Conservation (phyloP, 2,888 invertebrate species). For the Sialis fuliginosa region DNA sequence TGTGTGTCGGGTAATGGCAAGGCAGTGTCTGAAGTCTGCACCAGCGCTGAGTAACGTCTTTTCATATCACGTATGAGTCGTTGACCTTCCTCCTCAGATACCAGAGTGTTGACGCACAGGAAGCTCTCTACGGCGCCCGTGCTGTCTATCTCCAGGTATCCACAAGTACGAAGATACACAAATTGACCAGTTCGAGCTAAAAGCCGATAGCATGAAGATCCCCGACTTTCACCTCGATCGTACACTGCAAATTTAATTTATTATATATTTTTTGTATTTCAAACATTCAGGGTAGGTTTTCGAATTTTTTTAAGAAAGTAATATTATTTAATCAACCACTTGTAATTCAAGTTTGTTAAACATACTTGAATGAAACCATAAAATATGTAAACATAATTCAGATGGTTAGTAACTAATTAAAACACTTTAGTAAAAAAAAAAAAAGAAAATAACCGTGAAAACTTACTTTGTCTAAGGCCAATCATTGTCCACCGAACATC, state of each 20-base stretch:
- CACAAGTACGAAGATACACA: slow-evolving; percentile 68
- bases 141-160: slow-evolving; percentile 68
- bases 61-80: slow-evolving; percentile 64
- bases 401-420: background rate
- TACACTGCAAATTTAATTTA: slow-evolving; percentile 40
- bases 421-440: slow-evolving; percentile 7
- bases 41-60: slow-evolving; percentile 52
- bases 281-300: background rate
- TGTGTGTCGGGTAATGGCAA: slow-evolving; percentile 8
- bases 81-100: slow-evolving; percentile 55
- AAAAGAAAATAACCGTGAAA: background rate
- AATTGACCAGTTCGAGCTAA: slow-evolving; percentile 67
- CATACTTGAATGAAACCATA: background rate
- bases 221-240: slow-evolving; percentile 64
- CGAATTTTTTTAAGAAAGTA: background rate
- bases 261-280: too few relatives aligned
- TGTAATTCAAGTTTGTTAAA: too few relatives aligned
- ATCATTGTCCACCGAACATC: slow-evolving; percentile 81
- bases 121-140: slow-evolving; percentile 69
- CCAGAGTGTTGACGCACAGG: slow-evolving; percentile 67
- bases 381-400: background rate
- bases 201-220: slow-evolving; percentile 73
- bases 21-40: slow-evolving; percentile 13
- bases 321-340: background rate
- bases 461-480: slow-evolving; percentile 66